phyloP scores from a whole-genome alignment of 2,113 vertebrate species.

The Setophaga petechia region DNA sequence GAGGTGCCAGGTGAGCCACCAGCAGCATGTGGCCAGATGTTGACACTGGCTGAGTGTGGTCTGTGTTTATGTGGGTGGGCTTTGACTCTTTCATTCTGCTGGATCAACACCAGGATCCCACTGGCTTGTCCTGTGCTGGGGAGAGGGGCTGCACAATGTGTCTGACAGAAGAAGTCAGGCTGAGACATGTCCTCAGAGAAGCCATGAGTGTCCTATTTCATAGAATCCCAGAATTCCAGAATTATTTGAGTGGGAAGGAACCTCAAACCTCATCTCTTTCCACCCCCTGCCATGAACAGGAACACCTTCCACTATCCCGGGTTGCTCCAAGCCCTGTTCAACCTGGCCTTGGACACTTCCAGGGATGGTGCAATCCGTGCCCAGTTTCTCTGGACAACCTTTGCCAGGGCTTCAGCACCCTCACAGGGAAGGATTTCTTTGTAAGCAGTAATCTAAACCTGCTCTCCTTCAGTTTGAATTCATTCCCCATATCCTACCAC shows the following conservation, averaged over 20 bases:
- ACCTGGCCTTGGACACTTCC: not conserved
- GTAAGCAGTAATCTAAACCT: not conserved
- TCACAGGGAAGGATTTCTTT: not conserved
- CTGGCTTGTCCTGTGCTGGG: not conserved
- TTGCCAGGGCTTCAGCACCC: not conserved
- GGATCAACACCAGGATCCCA: not conserved
- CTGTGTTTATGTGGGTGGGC: rapidly evolving
- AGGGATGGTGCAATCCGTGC: not conserved
- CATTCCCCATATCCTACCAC: not conserved
- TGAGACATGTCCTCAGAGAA: not conserved
- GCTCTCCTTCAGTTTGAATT: not conserved
- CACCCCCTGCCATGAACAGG: not conserved
- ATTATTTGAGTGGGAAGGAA: not conserved
- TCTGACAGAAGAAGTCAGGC: not conserved
- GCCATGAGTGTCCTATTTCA: not conserved
- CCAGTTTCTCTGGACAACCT: not conserved
- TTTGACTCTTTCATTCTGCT: not conserved
- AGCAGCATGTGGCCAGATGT: not conserved
- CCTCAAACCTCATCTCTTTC: not conserved
- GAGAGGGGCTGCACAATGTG: not conserved
- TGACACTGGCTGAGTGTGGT: not conserved
- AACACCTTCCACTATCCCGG: not conserved
- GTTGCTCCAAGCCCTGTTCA: not conserved
- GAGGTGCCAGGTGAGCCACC: not conserved
- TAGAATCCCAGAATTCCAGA: not conserved